Percentiles rank a stretch among this genome's conserved stretches.
Conservation (phyloP, 2,113 vertebrate genomes). For the Delphinus delphis region DNA sequence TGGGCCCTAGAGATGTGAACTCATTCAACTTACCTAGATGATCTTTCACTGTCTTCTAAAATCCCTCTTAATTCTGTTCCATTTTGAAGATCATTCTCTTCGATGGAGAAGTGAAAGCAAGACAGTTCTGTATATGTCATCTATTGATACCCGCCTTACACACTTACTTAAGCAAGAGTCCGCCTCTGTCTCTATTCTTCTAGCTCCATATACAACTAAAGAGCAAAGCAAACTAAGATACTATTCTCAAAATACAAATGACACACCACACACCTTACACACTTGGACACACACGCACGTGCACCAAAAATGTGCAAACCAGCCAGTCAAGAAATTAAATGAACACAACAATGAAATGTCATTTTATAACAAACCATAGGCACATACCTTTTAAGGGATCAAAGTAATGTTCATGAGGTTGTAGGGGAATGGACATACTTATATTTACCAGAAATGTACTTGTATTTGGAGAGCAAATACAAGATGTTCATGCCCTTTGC, state of each 20-base stretch:
- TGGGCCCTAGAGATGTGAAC: background rate
- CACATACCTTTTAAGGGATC: background rate
- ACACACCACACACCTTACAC: background rate
- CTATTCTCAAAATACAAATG: conserved; percentile 18
- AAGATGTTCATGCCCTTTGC: background rate
- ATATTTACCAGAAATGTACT: background rate
- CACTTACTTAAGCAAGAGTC: background rate
- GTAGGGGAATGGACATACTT: background rate
- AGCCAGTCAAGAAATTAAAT: conserved; percentile 23
- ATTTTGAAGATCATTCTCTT: conserved; percentile 25
- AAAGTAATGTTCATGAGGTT: background rate
- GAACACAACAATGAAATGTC: background rate
- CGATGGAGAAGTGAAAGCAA: background rate
- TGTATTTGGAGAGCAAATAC: background rate
- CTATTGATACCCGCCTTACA: background rate
- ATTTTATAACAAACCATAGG: background rate
- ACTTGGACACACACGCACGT: background rate
- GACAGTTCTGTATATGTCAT: background rate
- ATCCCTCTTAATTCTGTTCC: background rate
- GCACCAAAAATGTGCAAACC: background rate
- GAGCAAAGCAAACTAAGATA: conserved; percentile 14
- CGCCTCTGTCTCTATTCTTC: background rate
- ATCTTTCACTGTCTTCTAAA: background rate
- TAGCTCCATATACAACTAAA: background rate
- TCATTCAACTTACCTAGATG: background rate